Base-by-base conservation (phyloP, 2,797 vertebrate species). In the Discoglossus pictus region DNA sequence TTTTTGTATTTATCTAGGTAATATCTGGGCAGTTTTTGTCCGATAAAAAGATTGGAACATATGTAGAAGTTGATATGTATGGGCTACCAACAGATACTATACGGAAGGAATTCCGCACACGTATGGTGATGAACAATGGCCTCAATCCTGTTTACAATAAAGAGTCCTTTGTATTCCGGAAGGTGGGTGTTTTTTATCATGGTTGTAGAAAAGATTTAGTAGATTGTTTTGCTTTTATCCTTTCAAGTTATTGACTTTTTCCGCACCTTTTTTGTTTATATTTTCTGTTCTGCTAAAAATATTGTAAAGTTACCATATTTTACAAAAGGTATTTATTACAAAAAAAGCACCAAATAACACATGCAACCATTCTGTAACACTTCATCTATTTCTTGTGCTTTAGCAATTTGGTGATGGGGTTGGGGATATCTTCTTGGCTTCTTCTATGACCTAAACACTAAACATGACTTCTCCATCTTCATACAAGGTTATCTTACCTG, bases 41-140 rank as follows among this genome's bases (percentile, higher is more conserved):
- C 6, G 97, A 99, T 80, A 99, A 99, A 82, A 99, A 99, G 80
- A 97, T 98, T 0, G 97, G 97, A 54, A 97, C 96, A 0, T 99
- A 98, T 0, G 96, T 99, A 64, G 97, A 99, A 73, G 97, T 99
- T 21, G 97, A 99, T 70, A 99, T 99, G 97, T 99, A 99, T 0
- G 97, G 97, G 1, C 75, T 99, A 72, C 97, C 97, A 10, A 99
- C 97, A 0, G 97, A 99, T 84, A 99, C 97, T 2, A 99, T 99
- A 68, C 88, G 97, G 27, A 99, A 99, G 76, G 97, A 99, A 77
- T 99, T 98, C 75, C 93, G 94, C 64, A 99, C 97, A 0, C 93
- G 96, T 38, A 98, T 99, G 95, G 95, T 99, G 84, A 98, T 99
- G 95, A 99, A 98, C 91, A 99, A 99, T 2, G 97, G 97, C 6